These are phyloP conservation scores for Chrysaora quinquecirrha DNA, from an alignment of 30 jellyfish, hydroid and myxozoan genomes.

Conservation along the genomic window DNA sequence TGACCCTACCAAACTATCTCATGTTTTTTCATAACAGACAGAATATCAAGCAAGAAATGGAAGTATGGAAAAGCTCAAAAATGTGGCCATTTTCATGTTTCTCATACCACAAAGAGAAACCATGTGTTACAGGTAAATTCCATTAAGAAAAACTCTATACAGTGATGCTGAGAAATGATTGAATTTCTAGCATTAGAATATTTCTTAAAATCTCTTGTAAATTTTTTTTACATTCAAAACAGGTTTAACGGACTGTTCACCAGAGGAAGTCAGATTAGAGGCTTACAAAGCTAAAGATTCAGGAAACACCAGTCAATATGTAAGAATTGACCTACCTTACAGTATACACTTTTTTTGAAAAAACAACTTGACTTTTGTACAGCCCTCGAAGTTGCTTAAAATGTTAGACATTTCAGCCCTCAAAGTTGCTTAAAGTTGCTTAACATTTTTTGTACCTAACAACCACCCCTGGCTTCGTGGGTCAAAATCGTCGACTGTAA, in stretches of 20 bases:
- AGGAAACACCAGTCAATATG: constrained; percentile 61
- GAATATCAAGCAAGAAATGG: constrained; percentile 52
- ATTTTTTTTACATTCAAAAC: not conserved
- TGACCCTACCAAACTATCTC: no score
- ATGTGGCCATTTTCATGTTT: constrained; percentile 89
- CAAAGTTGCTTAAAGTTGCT: no score
- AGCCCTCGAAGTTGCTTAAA: no score
- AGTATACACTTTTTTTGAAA: not conserved
- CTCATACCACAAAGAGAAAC: constrained; percentile 65
- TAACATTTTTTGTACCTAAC: no score
- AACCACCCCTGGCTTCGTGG: no score
- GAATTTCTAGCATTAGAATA: not conserved
- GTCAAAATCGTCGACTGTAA: no score
- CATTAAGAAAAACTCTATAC: not conserved
- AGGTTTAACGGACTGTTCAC: constrained; percentile 74
- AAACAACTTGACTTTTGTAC: not conserved
- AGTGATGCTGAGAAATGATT: not conserved
- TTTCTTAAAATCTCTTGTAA: not conserved
- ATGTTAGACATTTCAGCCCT: no score
- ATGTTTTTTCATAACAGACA: constrained; percentile 32
- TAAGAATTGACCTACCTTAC: constrained; percentile 7
- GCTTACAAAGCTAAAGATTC: constrained; percentile 74
- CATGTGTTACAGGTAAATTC: constrained; percentile 51
- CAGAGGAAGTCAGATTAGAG: constrained; percentile 78
- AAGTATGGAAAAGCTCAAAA: constrained; percentile 66